Evolutionary conservation across 1,140 invertebrate genomes (phyloP).

Genomic region (Trialeurodes vaporariorum): DNA sequence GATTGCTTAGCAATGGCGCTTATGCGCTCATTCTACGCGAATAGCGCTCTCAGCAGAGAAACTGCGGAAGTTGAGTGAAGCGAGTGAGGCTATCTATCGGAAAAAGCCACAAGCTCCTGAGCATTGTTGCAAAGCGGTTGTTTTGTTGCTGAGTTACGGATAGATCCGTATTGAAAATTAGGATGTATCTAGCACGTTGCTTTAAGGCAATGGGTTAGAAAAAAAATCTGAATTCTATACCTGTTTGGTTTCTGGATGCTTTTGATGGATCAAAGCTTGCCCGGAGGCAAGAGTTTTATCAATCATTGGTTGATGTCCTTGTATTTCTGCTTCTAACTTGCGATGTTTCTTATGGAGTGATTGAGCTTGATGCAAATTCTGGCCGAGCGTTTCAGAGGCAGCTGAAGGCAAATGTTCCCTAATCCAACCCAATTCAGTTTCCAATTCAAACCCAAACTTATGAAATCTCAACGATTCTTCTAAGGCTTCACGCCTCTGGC

Average conservation of each 20-base stretch:
- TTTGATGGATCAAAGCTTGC: slow-evolving; percentile 50
- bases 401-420: slow-evolving; percentile 75
- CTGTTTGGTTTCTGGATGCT: slow-evolving; percentile 62
- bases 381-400: slow-evolving; percentile 56
- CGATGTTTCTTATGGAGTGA: slow-evolving; percentile 87
- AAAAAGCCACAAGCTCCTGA: too few relatives aligned
- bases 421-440: slow-evolving; percentile 92
- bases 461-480: slow-evolving; percentile 79
- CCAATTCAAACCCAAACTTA: slow-evolving; percentile 88
- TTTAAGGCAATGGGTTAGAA: too few relatives aligned
- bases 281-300: slow-evolving; percentile 65
- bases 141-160: too few relatives aligned
- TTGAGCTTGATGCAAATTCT: slow-evolving; percentile 83
- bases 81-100: too few relatives aligned
- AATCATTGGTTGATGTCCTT: slow-evolving; percentile 68
- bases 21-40: too few relatives aligned
- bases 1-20: too few relatives aligned
- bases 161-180: too few relatives aligned
- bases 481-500: slow-evolving; percentile 56
- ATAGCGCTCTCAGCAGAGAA: too few relatives aligned
- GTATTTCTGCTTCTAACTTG: slow-evolving; percentile 76
- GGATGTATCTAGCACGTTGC: too few relatives aligned
- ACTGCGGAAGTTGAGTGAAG: too few relatives aligned
- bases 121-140: too few relatives aligned
- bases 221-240: too few relatives aligned